Percentiles rank a stretch among this genome's conserved stretches.
phyloP scores from a whole-genome alignment of 1,140 invertebrate genomes.

The Colletes gigas region DNA sequence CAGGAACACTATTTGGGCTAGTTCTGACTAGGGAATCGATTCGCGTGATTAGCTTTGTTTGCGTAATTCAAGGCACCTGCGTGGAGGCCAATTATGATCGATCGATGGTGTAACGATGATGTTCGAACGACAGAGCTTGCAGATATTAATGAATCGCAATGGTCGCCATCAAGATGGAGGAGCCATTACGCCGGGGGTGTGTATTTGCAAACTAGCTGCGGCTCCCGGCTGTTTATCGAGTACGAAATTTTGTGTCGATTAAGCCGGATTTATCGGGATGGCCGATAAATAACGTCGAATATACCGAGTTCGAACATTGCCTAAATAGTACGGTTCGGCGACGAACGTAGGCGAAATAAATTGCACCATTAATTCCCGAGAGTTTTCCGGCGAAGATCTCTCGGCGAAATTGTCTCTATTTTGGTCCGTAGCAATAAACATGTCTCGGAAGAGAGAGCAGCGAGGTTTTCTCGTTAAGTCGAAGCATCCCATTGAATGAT shows the following conservation, averaged over 20 bases:
- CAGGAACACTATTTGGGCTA: not conserved
- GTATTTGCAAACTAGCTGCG: too few relatives aligned
- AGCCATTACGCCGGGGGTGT: too few relatives aligned
- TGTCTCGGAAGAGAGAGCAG: conserved; percentile 5
- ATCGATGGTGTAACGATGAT: conserved; percentile 12
- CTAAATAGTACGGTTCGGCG: too few relatives aligned
- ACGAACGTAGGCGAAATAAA: not conserved
- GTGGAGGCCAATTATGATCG: conserved; percentile 1
- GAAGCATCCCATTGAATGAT: conserved; percentile 10
- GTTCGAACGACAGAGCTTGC: not conserved
- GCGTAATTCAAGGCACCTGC: conserved; percentile 4
- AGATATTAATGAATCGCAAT: conserved; percentile 15
- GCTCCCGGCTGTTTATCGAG: too few relatives aligned
- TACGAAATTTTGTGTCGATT: too few relatives aligned
- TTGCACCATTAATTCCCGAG: too few relatives aligned
- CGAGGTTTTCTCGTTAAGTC: conserved; percentile 22
- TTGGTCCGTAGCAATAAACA: not conserved
- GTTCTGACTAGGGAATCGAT: not conserved
- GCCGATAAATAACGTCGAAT: too few relatives aligned
- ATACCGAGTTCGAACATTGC: too few relatives aligned
- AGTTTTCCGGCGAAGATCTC: not conserved
- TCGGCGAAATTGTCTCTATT: not conserved
- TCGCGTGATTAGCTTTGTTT: conserved; percentile 14
- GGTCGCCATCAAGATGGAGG: not conserved
- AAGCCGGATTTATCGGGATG: too few relatives aligned